Base-by-base conservation (phyloP, 2,797 vertebrate species). In the Lepus oiostolus region DNA sequence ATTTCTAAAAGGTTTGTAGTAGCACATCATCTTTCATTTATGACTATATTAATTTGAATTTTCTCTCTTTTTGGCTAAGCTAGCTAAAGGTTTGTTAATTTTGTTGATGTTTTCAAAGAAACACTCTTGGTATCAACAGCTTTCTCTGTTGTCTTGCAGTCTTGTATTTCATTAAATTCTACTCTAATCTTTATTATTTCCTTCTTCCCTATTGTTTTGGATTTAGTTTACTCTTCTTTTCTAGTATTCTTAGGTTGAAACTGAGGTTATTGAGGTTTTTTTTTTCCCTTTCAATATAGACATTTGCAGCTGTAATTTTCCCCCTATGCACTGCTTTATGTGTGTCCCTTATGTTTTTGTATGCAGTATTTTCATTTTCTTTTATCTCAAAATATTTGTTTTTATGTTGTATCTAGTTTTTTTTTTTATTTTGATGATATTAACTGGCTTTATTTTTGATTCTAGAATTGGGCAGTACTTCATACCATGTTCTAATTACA, bases 301-400 rank as follows among this genome's bases (percentile, higher is more conserved):
- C 26, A 87, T 87, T 87, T 38, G 75, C 22, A 70, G 68, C 24
- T 77, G n/a, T 84, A 77, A 52, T 68, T 89, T 82, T 88, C 26
- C 42, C 65, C 77, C 28, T n/a, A 54, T 70, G 4, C 42, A 79
- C 26, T 42, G 60, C 10, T 65, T 79, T 94, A n/a, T 83, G 21
- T 79, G 54, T 8, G 38, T 85, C 30, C 10, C 52, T 32, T 35
- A 79, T 28, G 22, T 42, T 85, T 80, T 70, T 28, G 14, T 47
- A 60, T 85, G 10, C 22, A 47, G 62, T 58, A 21, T 76, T 9
- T 63, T 85, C 38, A 83, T 89, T 89, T 93, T 71, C 63, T 70
- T 70, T 70, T 84, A 52, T 54, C 47, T 88, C 47, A 82, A 74
- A 93, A 47, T 93, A 82, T 58, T 93, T n/a, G 42, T 47, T 47